Base-by-base conservation (phyloP, 2,113 vertebrate species). In the Otocyon megalotis region DNA sequence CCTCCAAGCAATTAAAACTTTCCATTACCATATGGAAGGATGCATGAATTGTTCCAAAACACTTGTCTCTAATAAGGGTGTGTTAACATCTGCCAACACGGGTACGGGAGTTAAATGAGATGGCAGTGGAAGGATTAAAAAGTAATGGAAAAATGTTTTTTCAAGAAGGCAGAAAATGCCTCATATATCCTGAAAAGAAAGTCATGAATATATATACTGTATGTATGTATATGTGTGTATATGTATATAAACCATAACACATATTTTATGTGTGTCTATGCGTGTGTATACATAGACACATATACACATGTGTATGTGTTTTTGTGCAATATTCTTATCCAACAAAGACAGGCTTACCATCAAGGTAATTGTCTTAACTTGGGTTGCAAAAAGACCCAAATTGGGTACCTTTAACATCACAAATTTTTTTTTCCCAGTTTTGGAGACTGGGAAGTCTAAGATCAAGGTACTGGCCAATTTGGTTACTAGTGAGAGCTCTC, bases 11-110 rank as follows among this genome's bases (percentile, higher is more conserved):
- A 62, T 87, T 95, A 93, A 77, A 88, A 94, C 83, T 90, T 97
- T 96, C 94, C 69, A 94, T 84, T 63, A 95, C 56, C 83, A 35
- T 90, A 37, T 80, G 79, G 53, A 98, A 98, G 89, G 87, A 88
- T 80, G 56, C 62, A 96, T 67, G 95, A 96, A 96, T 94, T 97
- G 71, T 65, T 83, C 94, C 74, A 37, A 97, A 97, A 93, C 30
- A 72, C 83, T 92, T 26, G 26, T 56, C 35, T 71, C 96, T 93
- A 80, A 65, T 97, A 81, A 97, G 85, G 67, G 37, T 84, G 35
- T 20, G 93, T 95, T 97, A 91, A 95, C 97, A 93, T 37, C 53
- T 97, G 48, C 79, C 96, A 95, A 14, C 65, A 22, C 20, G 19
- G 92, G 74, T 95, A 94, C 62, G 48, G 50, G 60, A 48, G 72